These are phyloP conservation scores for Muscicapa adusta DNA, from an alignment of 2,113 vertebrate species.

Conservation along the genomic window DNA sequence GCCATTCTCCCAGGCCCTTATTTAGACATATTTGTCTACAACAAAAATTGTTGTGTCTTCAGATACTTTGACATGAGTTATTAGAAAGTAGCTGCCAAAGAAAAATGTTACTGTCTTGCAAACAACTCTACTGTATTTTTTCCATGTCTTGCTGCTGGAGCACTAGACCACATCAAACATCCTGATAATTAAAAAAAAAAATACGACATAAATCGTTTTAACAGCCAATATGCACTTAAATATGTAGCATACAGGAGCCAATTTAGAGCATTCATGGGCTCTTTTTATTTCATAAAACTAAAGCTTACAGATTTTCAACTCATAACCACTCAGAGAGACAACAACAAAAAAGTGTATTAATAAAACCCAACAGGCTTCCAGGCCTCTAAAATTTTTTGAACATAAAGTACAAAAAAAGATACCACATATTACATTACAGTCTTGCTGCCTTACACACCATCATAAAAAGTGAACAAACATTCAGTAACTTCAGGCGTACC, in stretches of 20 bases:
- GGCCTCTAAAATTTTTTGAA: constrained; percentile 28
- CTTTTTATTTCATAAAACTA: constrained; percentile 69
- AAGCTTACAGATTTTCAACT: constrained; percentile 50
- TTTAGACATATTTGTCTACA: constrained; percentile 1
- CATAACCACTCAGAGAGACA: constrained; percentile 1
- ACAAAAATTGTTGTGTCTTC: background rate
- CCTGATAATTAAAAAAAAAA: background rate
- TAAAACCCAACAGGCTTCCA: constrained; percentile 42
- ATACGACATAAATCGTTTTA: background rate
- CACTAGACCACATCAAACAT: background rate
- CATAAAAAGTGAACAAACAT: constrained; percentile 30
- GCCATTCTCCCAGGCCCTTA: constrained; percentile 26
- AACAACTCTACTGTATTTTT: background rate
- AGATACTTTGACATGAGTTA: constrained; percentile 1
- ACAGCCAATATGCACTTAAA: background rate
- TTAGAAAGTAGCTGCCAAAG: background rate
- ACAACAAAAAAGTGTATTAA: constrained; percentile 16
- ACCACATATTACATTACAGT: constrained; percentile 29
- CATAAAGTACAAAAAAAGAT: constrained; percentile 39
- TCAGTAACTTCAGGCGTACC: constrained; percentile 31
- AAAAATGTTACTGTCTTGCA: background rate
- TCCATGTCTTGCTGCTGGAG: background rate
- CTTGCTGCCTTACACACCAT: constrained; percentile 34
- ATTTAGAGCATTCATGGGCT: background rate
- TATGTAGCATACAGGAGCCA: background rate